Evolutionary conservation across 2,888 invertebrate genomes (phyloP), one percentile per base, ranked within the genome.

Genomic region (Agrotis puta): DNA sequence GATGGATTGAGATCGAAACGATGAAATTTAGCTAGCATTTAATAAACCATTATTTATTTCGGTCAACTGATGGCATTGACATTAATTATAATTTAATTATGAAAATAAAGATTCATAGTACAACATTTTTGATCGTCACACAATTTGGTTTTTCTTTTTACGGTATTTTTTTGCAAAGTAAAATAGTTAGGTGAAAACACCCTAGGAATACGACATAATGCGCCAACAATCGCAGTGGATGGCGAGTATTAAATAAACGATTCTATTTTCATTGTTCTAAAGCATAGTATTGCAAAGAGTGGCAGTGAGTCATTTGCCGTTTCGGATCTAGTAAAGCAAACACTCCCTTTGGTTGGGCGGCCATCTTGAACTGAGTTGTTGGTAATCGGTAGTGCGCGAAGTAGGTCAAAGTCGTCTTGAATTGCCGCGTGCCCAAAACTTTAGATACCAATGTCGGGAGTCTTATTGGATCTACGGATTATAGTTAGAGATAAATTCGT

Each of bases 341-440:
- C 86, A 89, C 91, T 92, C 90, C 92, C 91, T 90, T 88, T 82
- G 86, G 83, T 88, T 83, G 86, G 83, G 87, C 92, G 90, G 93
- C 90, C 92, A 92, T 92, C 89, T 92, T 92, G 90, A 87, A 86
- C 85, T 70, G 88, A 88, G 86, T 87, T 86, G 88, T 87, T 87
- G 85, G 87, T 88, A 85, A 84, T 88, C 88, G 87, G 86, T 85
- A 85, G 81, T 83, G 83, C 82, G 84, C 85, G 78, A 93, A 92
- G 88, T 94, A 88, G 94, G 94, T 94, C 94, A 94, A 94, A 94
- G 93, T 93, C 94, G 88, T 88, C 86, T 87, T 88, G 88, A 82
- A 85, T 85, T 82, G 86, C 87, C 87, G 87, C 87, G 87, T 87
- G 89, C 87, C 87, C 87, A 86, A 89, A 92, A 90, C 89, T 88